Evolutionary conservation across 2,113 vertebrate species (phyloP).

Genomic region (Redunca redunca): DNA sequence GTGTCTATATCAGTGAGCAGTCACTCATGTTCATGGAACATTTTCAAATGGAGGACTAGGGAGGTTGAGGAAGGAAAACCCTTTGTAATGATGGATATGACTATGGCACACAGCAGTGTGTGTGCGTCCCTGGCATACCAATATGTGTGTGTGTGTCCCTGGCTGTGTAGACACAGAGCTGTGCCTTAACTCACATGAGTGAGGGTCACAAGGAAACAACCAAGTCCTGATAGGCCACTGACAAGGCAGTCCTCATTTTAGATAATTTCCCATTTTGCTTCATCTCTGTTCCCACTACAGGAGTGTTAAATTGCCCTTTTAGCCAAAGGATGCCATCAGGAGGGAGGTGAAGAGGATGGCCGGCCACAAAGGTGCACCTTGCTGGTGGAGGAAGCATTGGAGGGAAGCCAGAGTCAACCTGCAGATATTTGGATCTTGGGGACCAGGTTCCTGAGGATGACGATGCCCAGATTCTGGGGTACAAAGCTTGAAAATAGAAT

Average conservation of each 20-base stretch:
- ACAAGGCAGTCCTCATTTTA: not conserved
- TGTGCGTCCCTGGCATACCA: not conserved
- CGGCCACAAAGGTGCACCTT: fast-evolving
- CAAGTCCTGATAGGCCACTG: not conserved
- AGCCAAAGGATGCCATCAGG: not conserved
- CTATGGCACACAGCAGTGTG: not conserved
- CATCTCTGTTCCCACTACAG: not conserved
- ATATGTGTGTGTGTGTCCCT: not conserved
- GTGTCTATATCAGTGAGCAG: not conserved
- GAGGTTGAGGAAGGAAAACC: not conserved
- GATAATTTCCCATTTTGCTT: not conserved
- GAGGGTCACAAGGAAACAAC: not conserved
- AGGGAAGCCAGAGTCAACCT: not conserved
- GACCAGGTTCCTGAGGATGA: not conserved
- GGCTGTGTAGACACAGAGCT: not conserved
- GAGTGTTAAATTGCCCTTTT: not conserved
- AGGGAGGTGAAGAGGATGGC: not conserved
- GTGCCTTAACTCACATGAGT: not conserved
- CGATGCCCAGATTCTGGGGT: not conserved
- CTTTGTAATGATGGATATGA: not conserved
- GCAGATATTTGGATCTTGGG: not conserved
- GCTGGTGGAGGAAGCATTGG: too few species aligned
- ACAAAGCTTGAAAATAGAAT: not conserved
- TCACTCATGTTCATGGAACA: not conserved
- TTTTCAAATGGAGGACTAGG: not conserved